Conservation (phyloP, 2,113 vertebrate genomes). For the Xerus inauris region DNA sequence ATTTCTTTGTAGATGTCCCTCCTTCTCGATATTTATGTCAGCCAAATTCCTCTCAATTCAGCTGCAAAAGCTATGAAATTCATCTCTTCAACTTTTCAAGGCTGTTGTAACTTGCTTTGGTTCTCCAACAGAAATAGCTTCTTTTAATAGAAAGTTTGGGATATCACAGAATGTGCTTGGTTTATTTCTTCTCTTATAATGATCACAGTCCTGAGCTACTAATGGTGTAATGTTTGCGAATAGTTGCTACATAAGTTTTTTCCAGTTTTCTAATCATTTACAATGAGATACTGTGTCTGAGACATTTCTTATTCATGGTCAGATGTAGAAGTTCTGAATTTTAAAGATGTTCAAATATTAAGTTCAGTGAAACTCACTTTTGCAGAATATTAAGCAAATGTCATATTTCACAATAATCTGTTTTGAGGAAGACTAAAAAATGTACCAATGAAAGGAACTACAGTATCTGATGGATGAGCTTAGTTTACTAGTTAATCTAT, state of each 20-base stretch:
- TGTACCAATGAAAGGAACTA: background rate
- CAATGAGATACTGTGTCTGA: background rate
- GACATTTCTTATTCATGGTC: background rate
- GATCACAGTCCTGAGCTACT: background rate
- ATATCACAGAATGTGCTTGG: background rate
- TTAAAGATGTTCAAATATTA: background rate
- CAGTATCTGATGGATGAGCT: background rate
- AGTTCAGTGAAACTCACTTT: background rate
- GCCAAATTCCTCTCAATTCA: background rate
- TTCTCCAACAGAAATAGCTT: background rate
- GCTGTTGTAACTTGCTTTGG: background rate
- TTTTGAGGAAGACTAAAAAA: background rate
- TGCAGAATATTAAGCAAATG: background rate
- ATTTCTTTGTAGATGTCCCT: background rate
- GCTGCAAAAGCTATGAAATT: background rate
- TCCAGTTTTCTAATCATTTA: background rate
- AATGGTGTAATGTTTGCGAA: background rate
- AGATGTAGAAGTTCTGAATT: slow-evolving; percentile 2
- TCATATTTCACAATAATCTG: background rate
- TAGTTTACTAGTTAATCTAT: background rate
- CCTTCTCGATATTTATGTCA: background rate
- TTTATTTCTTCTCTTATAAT: background rate
- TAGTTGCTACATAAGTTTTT: slow-evolving; percentile 5
- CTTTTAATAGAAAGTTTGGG: background rate
- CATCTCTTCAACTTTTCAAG: background rate